Evolutionary conservation across 53 echinoderm and acorn worm genomes (phyloP), one percentile per base, ranked within the genome.

Genomic region (Crossaster papposus): DNA sequence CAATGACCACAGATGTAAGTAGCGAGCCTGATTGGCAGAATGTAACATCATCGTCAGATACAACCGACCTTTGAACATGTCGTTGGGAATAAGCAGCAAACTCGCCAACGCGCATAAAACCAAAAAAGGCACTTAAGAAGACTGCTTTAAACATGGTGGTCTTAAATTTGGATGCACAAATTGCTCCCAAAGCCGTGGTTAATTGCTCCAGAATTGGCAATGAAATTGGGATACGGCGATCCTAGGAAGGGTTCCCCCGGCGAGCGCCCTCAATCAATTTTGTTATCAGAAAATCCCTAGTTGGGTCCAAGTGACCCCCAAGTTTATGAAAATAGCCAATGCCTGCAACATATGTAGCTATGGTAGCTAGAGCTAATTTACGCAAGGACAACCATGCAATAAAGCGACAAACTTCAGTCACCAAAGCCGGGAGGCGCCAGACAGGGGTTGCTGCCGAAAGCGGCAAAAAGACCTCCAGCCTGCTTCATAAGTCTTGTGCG

Each of bases 361-460:
- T 78, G 15, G 78, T 78, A 38, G 78, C 30, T 12, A 44, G 38
- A 35, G 77, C 77, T 17, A 72, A 72, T 3, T 36, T 14, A 3
- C 74, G 33, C 55, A 55, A 14, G 20, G 80, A 55, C 29, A 78
- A 50, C 80, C 80, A 79, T 30, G 80, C 80, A 9, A 79, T 79
- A 54, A 79, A 79, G 30, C 23, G 36, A 23, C 80, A 4, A 54
- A 55, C 31, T 4, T 73, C 73, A 22, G 11, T 30, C 11, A 30
- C 70, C 26, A 30, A 70, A 2, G 70, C 70, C 1, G 70, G 70
- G 20, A 70, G 2, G n/a, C 30, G 20, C 28, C 26, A 70, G 2
- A 15, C 5, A 32, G 30, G 0, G 33, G 73, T 20, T 73, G 12
- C 14, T 73, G 33, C 36, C 20, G 73, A 73, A 73, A 73, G 2